Evolutionary conservation across 2,797 vertebrate species (phyloP), one percentile per base, ranked within the genome.

Genomic region (Acrocephalus scirpaceus): DNA sequence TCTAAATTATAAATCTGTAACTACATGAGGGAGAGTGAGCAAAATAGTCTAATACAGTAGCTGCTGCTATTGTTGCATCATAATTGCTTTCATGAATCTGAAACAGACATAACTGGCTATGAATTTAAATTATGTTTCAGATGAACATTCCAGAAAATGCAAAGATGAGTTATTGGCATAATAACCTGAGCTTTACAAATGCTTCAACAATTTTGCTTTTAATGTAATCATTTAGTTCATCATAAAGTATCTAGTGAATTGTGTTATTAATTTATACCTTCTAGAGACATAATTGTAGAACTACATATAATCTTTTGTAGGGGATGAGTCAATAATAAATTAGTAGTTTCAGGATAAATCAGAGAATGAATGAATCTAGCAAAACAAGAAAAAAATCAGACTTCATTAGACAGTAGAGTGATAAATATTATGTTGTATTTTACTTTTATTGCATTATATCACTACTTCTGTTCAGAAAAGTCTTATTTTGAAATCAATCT

Each of bases 91-190:
- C 26, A 62, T 69, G 74, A 95, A 90, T 94, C 69, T 92, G 29
- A 89, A 75, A 48, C 44, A 82, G 58, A 42, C 30, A 15, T 51
- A 82, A 75, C 40, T 85, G 50, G 64, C 81, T 92, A 87, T 62
- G 21, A 81, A 82, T 94, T 61, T 86, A 80, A 89, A 92, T 91
- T 84, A 50, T 71, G 10, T 88, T 91, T 95, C 72, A 95, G 64
- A 76, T 66, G 16, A 91, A 12, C 27, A 54, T 75, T 92, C 81
- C 86, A 53, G 50, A 91, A 96, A 94, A 86, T 67, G 15, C 42
- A 87, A 86, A 90, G 48, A 20, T 62, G 70, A 64, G 5, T 92
- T 93, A 69, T 53, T 84, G 57, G 18, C 23, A 22, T 86, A 91
- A 91, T 92, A 92, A 82, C 16, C 17, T 60, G 72, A 61, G 25